These are phyloP conservation scores for Physeter macrocephalus DNA, from an alignment of 2,113 vertebrate genomes.

Conservation along the genomic window DNA sequence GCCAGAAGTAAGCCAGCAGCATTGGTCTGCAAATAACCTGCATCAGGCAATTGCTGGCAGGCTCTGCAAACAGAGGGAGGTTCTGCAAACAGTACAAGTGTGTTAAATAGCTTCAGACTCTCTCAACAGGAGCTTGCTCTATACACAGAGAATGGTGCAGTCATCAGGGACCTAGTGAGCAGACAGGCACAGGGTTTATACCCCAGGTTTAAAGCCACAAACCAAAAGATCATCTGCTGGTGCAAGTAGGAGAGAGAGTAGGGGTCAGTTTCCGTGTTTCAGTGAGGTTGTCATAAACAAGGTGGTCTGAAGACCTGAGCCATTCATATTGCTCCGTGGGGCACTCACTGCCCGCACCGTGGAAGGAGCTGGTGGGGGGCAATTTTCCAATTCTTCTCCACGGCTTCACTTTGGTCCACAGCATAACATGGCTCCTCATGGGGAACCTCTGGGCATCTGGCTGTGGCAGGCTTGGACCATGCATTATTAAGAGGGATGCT, in stretches of 20 bases:
- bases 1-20: not conserved
- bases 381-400: not conserved
- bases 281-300: not conserved
- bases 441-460: not conserved
- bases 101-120: not conserved
- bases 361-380: accelerated
- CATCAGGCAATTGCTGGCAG: not conserved
- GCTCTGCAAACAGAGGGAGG: not conserved
- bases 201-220: constrained; percentile 37
- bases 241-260: accelerated
- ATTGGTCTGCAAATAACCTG: not conserved
- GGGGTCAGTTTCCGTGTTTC: not conserved
- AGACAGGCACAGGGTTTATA: not conserved
- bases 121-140: not conserved
- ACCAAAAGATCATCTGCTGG: not conserved
- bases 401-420: not conserved
- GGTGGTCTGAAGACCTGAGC: not conserved
- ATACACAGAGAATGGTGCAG: not conserved
- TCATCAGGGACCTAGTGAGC: not conserved
- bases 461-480: not conserved
- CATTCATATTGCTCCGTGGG: not conserved
- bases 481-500: not conserved
- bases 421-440: not conserved
- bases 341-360: not conserved
- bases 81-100: not conserved